Evolutionary conservation across 30 jellyfish, hydroid and myxozoan genomes (phyloP).

Genomic region (Cassiopea xamachana): DNA sequence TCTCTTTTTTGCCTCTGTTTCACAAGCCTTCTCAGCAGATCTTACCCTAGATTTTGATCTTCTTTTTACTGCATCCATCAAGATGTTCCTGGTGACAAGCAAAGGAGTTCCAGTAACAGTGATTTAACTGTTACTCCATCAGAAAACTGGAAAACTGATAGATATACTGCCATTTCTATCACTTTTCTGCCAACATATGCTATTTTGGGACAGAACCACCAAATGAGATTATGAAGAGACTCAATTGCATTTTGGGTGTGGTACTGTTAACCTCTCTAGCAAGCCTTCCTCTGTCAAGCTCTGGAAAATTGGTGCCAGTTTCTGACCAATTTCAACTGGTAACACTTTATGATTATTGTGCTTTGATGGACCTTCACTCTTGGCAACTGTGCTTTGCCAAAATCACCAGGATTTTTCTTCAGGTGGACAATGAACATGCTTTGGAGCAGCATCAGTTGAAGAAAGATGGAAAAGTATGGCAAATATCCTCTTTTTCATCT

Average conservation of each 20-base stretch:
- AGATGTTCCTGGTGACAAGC: slow-evolving; percentile 19
- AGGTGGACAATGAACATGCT: slow-evolving; percentile 27
- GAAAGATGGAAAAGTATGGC: slow-evolving; percentile 22
- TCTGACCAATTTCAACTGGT: slow-evolving; percentile 34
- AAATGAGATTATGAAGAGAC: slow-evolving; percentile 14
- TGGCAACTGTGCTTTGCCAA: slow-evolving; percentile 17
- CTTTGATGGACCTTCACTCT: neutral
- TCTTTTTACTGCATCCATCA: neutral
- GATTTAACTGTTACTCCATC: slow-evolving; percentile 4
- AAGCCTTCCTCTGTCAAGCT: slow-evolving; percentile 21
- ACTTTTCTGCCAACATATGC: slow-evolving; percentile 30
- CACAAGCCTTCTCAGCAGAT: neutral
- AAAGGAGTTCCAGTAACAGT: neutral
- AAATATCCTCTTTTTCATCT: slow-evolving; percentile 13
- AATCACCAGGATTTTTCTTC: slow-evolving; percentile 40
- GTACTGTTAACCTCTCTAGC: slow-evolving; percentile 14
- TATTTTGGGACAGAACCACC: slow-evolving; percentile 40
- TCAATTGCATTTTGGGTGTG: slow-evolving; percentile 23
- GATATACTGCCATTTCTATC: slow-evolving; percentile 13
- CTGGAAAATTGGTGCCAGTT: slow-evolving; percentile 7
- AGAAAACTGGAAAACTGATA: slow-evolving; percentile 33
- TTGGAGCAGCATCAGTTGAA: slow-evolving; percentile 13
- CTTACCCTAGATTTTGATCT: neutral
- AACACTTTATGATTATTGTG: slow-evolving; percentile 27
- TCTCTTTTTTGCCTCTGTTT: slow-evolving; percentile 3